Base-by-base conservation (phyloP, 2,113 vertebrate genomes). In the Setophaga kirtlandii region DNA sequence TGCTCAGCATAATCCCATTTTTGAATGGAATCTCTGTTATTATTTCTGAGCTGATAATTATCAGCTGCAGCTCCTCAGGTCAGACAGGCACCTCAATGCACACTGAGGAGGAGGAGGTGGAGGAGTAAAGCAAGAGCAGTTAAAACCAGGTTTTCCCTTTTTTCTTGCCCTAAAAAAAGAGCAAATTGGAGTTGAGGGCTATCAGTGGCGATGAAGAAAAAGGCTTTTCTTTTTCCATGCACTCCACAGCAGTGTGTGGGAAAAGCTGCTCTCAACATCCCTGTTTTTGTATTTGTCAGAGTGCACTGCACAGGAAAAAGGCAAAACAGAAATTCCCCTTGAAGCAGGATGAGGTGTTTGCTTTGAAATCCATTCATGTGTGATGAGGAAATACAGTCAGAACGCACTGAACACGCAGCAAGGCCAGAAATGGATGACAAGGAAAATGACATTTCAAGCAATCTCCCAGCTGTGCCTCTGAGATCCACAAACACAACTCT, bases 131-230 rank as follows among this genome's bases (percentile, higher is more conserved):
- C 68, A 55, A 41, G 62, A 59, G 31, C 10, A 44, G 35, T 41
- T 28, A 19, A 50, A 21, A 58, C 5, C 22, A 62, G 28, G 9
- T 56, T 91, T 70, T 46, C 64, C 16, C n/a, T 25, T 63, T 53
- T 49, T 46, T 12, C 15, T 76, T 63, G 10, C 35, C 27, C 19
- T 33, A 24, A 55, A 52, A 75, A 28, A 41, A 6, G 15, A 52
- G 67, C 13, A 47, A 5, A 15, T 23, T 67, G 5, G 37, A 65
- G 67, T 15, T 37, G 44, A 22, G 46, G 59, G 75, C 74, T 94
- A 95, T 87, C 93, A 94, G 82, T 93, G 94, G 94, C 68, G 64
- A 86, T 90, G 85, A 95, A 83, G 71, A 68, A 35, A 86, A 81
- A 83, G 50, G 47, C 33, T 65, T 49, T 35, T 58, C 22, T 37